A percentile compares a stretch with the other conserved stretches of the same genome.
Conservation (phyloP, 2,888 invertebrate species). For the Thymelicus acteon region DNA sequence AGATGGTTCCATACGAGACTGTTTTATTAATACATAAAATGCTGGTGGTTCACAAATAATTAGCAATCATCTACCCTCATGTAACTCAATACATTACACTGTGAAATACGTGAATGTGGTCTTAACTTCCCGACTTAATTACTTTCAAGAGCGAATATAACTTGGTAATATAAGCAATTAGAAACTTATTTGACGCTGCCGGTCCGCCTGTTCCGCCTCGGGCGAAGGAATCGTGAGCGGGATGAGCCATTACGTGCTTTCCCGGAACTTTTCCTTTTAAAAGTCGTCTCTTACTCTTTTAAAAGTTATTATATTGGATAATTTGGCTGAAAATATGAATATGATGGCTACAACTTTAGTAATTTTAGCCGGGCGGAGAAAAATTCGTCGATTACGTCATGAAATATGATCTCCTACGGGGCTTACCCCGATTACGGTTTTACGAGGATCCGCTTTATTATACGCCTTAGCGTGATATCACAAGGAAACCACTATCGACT, state of each 20-base stretch:
- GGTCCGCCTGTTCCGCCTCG: constrained; percentile 79
- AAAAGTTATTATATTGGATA: constrained; percentile 82
- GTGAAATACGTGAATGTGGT: constrained; percentile 72
- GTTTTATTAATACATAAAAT: no score
- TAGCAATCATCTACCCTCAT: no score
- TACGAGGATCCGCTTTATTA: constrained; percentile 51
- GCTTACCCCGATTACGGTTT: constrained; percentile 60
- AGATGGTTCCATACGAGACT: no score
- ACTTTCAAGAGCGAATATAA: constrained; percentile 81
- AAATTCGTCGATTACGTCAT: constrained; percentile 71
- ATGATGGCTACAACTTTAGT: constrained; percentile 78
- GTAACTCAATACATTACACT: no score
- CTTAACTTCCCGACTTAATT: constrained; percentile 79
- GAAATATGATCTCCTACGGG: constrained; percentile 69
- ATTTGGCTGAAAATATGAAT: constrained; percentile 80
- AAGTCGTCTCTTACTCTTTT: constrained; percentile 82
- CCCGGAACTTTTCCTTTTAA: constrained; percentile 82
- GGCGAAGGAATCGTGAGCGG: constrained; percentile 80
- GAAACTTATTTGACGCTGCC: constrained; percentile 84
- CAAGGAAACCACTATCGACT: constrained; percentile 23
- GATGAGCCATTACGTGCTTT: constrained; percentile 84
- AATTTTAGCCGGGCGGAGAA: constrained; percentile 69
- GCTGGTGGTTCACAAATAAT: no score
- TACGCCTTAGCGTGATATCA: constrained; percentile 30
- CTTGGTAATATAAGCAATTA: constrained; percentile 85